These are phyloP conservation scores for Magallana gigas DNA, from an alignment of 1,140 invertebrate species.

Conservation along the genomic window DNA sequence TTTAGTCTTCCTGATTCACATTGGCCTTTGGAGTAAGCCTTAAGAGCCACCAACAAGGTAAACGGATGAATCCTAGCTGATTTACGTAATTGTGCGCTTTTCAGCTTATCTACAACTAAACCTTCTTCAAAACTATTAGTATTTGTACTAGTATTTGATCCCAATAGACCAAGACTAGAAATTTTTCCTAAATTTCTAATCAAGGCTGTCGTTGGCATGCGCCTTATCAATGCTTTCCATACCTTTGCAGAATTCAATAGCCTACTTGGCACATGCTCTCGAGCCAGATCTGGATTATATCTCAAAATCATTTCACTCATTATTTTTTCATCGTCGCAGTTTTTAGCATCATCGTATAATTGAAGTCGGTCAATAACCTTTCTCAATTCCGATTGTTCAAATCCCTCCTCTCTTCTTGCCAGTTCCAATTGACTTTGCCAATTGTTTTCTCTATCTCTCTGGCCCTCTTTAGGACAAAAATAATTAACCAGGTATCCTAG, in stretches of 20 bases:
- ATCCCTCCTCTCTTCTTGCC: constrained; percentile 60
- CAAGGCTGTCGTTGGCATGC: constrained; percentile 30
- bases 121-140: not conserved
- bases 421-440: not conserved
- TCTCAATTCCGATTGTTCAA: not conserved
- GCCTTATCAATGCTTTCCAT: not conserved
- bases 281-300: constrained; percentile 81
- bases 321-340: constrained; percentile 79
- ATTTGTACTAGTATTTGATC: constrained; percentile 49
- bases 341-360: constrained; percentile 83
- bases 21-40: constrained; percentile 81
- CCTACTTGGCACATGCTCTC: constrained; percentile 82
- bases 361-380: constrained; percentile 82
- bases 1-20: constrained; percentile 80
- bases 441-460: constrained; percentile 74
- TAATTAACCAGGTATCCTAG: constrained; percentile 62
- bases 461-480: constrained; percentile 74
- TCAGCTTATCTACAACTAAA: no score
- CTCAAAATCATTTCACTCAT: constrained; percentile 80
- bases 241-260: not conserved
- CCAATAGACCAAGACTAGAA: constrained; percentile 47
- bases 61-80: constrained; percentile 82
- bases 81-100: constrained; percentile 64
- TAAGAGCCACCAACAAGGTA: constrained; percentile 81
- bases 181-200: constrained; percentile 37